Percentiles rank a stretch among this genome's conserved stretches.
Conservation (phyloP, 2,113 vertebrate genomes). For the Prinia subflava region DNA sequence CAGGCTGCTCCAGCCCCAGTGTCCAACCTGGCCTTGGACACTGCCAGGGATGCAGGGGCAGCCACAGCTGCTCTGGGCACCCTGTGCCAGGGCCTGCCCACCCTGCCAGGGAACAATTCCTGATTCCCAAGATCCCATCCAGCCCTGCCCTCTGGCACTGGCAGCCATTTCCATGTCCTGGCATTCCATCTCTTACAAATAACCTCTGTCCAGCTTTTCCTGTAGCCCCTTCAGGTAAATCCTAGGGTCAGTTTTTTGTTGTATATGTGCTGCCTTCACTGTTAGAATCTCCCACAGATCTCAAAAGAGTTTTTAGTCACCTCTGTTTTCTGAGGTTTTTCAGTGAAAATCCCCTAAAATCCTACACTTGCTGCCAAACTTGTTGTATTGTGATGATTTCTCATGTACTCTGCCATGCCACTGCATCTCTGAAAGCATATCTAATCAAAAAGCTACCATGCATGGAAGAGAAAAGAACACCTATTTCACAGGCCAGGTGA, state of each 20-base stretch:
- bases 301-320: neutral
- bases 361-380: neutral
- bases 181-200: fast-evolving
- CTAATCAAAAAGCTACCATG: neutral
- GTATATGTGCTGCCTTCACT: neutral
- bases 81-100: neutral
- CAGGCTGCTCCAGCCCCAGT: neutral
- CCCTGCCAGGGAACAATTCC: neutral
- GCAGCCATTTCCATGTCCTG: neutral
- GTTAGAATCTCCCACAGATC: neutral
- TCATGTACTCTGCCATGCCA: neutral
- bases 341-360: neutral
- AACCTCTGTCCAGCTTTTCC: neutral
- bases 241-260: too few relatives aligned
- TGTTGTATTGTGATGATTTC: neutral
- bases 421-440: neutral
- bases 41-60: neutral
- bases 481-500: neutral
- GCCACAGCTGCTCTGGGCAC: neutral
- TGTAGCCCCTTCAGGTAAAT: neutral
- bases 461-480: neutral
- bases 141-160: neutral
- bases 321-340: neutral
- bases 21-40: neutral
- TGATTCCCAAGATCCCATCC: neutral